Base-by-base conservation (phyloP, 2,113 vertebrate genomes). In the Siniperca knerii region DNA sequence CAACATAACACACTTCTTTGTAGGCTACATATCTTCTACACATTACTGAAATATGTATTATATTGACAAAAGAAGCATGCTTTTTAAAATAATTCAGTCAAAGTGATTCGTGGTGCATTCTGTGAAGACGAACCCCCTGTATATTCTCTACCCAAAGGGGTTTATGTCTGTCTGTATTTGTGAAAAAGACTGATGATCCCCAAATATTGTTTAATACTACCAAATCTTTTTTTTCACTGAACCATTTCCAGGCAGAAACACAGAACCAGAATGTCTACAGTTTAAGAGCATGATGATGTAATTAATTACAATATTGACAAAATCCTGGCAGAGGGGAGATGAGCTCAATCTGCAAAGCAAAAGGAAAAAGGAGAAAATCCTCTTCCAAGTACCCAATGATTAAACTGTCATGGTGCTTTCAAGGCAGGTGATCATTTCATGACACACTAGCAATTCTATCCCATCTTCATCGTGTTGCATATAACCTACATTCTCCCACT, bases 281-380 rank as follows among this genome's bases (percentile, higher is more conserved):
- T 40, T 57, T 13, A 25, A 77, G 25, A 18, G 15, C 48, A 50
- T 23, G 58, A 55, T 73, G 77, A 25, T 72, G 29, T 33, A 65
- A 57, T 68, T 64, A 8, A 58, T 52, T 52, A 21, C 48, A 85
- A 66, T 66, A 58, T 61, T 81, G 33, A 68, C 55, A 61, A 79
- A 84, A 79, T 65, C 55, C 29, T 29, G n/a, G 35, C 70, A 60
- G 25, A 57, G 16, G 18, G 54, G 50, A 75, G 58, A 61, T 0
- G 18, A 42, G 29, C 44, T 57, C 29, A 33, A 46, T 75, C 40
- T 79, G 61, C 20, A 73, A 9, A 68, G 20, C 7, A 25, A 65
- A 72, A 5, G 4, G 15, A 40, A 52, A 6, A 7, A 6, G 18
- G 6, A 33, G 21, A 57, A 29, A 16, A 60, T 37, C 21, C 2